phyloP scores from a whole-genome alignment of 1,140 invertebrate genomes.

The Battus philenor region DNA sequence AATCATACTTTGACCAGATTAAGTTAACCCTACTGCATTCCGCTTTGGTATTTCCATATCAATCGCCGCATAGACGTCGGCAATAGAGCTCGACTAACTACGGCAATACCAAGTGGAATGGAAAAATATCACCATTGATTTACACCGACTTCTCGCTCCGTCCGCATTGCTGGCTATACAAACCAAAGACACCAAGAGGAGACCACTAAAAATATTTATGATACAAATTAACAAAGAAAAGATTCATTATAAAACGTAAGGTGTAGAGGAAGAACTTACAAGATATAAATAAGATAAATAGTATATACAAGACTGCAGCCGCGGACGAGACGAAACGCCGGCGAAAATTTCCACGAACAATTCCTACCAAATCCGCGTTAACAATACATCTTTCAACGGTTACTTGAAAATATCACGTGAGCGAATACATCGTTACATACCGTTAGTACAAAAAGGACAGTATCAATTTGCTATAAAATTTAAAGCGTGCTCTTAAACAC shows the following conservation, averaged over 20 bases:
- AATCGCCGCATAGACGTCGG: not conserved
- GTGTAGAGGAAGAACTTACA: slow-evolving; percentile 22
- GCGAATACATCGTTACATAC: slow-evolving; percentile 64
- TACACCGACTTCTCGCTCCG: not conserved
- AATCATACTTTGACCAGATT: slow-evolving; percentile 58
- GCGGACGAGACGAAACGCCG: slow-evolving; percentile 42
- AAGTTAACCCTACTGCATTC: slow-evolving; percentile 37
- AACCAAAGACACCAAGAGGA: not conserved
- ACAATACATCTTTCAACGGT: slow-evolving; percentile 36
- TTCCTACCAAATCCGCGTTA: slow-evolving; percentile 57
- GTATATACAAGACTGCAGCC: slow-evolving; percentile 47
- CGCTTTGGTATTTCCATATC: slow-evolving; percentile 23
- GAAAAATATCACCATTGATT: slow-evolving; percentile 12
- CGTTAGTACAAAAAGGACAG: slow-evolving; percentile 58
- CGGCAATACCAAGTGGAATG: slow-evolving; percentile 1
- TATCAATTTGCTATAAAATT: slow-evolving; percentile 45
- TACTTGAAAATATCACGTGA: slow-evolving; percentile 69
- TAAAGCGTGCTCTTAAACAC: slow-evolving; percentile 61
- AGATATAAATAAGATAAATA: slow-evolving; percentile 49
- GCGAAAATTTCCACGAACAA: slow-evolving; percentile 33
- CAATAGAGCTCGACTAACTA: not conserved
- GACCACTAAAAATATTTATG: slow-evolving; percentile 8
- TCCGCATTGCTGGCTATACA: too few species aligned
- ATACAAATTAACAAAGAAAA: slow-evolving; percentile 31
- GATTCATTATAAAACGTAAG: slow-evolving; percentile 20